phyloP scores from a whole-genome alignment of 2,888 invertebrate genomes.

The Rugalucina vietnamica region DNA sequence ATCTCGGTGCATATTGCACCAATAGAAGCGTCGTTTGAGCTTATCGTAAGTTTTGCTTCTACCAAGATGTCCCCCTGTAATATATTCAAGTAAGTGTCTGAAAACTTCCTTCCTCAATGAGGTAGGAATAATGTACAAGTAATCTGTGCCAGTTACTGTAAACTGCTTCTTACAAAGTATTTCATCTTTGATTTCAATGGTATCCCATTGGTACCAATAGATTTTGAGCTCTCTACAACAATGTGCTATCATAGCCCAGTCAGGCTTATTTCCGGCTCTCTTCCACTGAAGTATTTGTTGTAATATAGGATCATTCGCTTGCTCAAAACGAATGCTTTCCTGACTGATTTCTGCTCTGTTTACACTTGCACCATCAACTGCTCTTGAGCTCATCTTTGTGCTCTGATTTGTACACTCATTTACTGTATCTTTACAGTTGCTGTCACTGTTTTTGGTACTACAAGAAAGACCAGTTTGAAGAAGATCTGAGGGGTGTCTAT shows the following conservation, averaged over 20 bases:
- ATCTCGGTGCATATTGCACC: constrained; percentile 26
- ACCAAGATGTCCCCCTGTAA: constrained; percentile 41
- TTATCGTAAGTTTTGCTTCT: constrained; percentile 20
- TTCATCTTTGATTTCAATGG: not conserved
- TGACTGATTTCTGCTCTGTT: not conserved
- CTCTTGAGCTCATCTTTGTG: too few species aligned
- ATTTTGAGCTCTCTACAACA: constrained; percentile 10
- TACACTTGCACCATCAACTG: too few species aligned
- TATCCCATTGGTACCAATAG: constrained; percentile 6
- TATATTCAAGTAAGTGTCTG: constrained; percentile 5
- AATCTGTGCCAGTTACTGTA: not conserved
- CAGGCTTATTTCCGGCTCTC: constrained; percentile 11
- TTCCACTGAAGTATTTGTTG: not conserved
- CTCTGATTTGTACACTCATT: not conserved
- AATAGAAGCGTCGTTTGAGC: constrained; percentile 30
- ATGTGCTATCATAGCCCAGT: constrained; percentile 17
- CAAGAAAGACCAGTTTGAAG: not conserved
- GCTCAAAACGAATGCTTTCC: not conserved
- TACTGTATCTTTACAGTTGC: not conserved
- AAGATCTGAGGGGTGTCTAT: not conserved
- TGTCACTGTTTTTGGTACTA: not conserved
- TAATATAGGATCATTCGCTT: constrained; percentile 6
- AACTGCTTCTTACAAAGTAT: not conserved
- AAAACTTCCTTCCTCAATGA: constrained; percentile 6
- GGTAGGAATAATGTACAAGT: not conserved